Evolutionary conservation across 2,888 invertebrate species (phyloP).

Genomic region (Gerosis bhagava): DNA sequence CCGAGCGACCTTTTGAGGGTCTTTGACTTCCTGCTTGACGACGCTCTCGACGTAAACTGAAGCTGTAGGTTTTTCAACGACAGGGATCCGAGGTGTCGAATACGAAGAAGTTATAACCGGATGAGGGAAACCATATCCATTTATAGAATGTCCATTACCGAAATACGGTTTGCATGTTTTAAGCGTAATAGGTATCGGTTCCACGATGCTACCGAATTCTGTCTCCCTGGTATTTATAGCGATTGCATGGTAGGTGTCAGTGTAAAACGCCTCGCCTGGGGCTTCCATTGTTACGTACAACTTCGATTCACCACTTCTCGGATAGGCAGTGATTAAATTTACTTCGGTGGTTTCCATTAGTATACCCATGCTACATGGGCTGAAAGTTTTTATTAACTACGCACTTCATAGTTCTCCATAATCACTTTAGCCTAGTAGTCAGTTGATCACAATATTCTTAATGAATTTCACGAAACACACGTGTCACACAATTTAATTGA

Average conservation of each 20-base stretch:
- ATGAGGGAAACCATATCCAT: conserved; percentile 51
- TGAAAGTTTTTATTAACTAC: conserved; percentile 50
- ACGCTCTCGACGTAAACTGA: conserved; percentile 46
- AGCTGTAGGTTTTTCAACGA: conserved; percentile 47
- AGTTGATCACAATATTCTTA: too few species aligned
- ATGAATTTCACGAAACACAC: too few species aligned
- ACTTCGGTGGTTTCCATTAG: conserved; percentile 74
- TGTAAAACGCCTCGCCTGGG: conserved; percentile 55
- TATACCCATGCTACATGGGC: conserved; percentile 75
- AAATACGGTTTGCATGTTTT: conserved; percentile 62
- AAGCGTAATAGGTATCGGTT: conserved; percentile 66
- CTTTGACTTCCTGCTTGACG: conserved; percentile 49
- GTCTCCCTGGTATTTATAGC: conserved; percentile 70
- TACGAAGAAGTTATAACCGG: conserved; percentile 43
- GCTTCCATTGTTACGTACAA: conserved; percentile 64
- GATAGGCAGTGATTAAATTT: conserved; percentile 65
- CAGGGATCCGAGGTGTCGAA: conserved; percentile 44
- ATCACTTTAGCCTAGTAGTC: too few species aligned
- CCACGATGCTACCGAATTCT: conserved; percentile 67
- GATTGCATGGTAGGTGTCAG: conserved; percentile 65
- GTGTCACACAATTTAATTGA: too few species aligned
- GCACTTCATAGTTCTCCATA: conserved; percentile 47
- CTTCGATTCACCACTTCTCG: conserved; percentile 54
- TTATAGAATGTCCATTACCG: conserved; percentile 46
- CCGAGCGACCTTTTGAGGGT: conserved; percentile 49